phyloP scores from a whole-genome alignment of 2,797 vertebrate genomes.

The Schizothorax lantsangensis region DNA sequence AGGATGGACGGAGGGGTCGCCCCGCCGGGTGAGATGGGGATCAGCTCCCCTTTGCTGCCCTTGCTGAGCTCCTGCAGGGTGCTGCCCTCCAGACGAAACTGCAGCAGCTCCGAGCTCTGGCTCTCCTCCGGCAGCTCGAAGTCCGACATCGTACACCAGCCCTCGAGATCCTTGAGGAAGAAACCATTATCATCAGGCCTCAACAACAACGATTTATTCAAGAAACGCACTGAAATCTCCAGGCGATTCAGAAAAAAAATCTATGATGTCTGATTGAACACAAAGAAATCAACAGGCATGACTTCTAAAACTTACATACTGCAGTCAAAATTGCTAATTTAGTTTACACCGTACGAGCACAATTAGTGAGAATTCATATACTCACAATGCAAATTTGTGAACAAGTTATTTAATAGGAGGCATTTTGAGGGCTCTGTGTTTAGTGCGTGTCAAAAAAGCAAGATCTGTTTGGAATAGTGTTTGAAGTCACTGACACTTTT shows the following conservation, averaged over 20 bases:
- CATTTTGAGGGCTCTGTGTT: background rate
- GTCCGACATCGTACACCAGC: slow-evolving; percentile 91
- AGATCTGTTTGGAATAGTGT: no score
- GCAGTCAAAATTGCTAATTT: no score
- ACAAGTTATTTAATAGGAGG: background rate
- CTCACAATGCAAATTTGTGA: no score
- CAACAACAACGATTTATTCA: no score
- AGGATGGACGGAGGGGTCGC: slow-evolving; percentile 88
- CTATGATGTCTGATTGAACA: background rate
- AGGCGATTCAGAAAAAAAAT: background rate
- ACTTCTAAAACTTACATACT: no score
- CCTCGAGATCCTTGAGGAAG: slow-evolving; percentile 85
- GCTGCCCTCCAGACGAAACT: slow-evolving; percentile 92
- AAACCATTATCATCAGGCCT: background rate
- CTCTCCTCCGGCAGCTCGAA: slow-evolving; percentile 90
- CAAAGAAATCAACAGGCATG: no score
- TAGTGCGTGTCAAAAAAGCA: no score
- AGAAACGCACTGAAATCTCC: background rate
- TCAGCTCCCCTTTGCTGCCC: slow-evolving; percentile 92
- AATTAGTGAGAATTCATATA: background rate
- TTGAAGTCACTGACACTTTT: no score
- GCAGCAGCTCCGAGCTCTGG: slow-evolving; percentile 78
- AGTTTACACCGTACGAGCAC: no score
- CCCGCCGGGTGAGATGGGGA: slow-evolving; percentile 91
- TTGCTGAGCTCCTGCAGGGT: slow-evolving; percentile 93